A percentile compares a stretch with the other conserved stretches of the same genome.
phyloP scores from a whole-genome alignment of 1,140 invertebrate genomes.

The Calliopsis andreniformis region DNA sequence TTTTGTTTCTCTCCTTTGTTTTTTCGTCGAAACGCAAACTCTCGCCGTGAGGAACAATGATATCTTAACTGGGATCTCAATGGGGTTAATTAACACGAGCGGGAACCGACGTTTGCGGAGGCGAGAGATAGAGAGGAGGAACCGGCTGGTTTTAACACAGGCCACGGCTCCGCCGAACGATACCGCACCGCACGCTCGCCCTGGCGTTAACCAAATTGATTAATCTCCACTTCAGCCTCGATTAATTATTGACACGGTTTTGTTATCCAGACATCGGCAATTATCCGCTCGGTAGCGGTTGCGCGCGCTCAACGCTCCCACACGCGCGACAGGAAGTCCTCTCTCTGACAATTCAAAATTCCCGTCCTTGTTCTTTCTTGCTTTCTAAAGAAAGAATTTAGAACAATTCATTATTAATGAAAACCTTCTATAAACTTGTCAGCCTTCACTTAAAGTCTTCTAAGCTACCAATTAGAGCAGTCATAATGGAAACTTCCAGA shows the following conservation, averaged over 20 bases:
- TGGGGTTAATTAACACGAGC: constrained; percentile 77
- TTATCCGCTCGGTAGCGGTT: constrained; percentile 62
- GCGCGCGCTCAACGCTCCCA: no score
- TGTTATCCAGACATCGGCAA: constrained; percentile 74
- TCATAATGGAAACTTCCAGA: no score
- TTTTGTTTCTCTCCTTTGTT: constrained; percentile 46
- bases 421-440: no score
- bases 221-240: constrained; percentile 69
- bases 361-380: no score
- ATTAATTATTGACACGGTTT: constrained; percentile 79
- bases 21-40: constrained; percentile 57
- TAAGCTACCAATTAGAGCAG: no score
- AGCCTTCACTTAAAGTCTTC: no score
- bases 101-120: constrained; percentile 51
- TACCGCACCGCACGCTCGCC: constrained; percentile 46
- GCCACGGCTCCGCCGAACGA: constrained; percentile 29
- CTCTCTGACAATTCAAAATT: neutral
- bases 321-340: neutral
- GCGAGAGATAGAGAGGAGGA: constrained; percentile 41
- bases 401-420: no score
- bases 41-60: constrained; percentile 71
- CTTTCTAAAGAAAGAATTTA: no score
- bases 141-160: constrained; percentile 35
- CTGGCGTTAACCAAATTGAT: constrained; percentile 75
- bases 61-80: constrained; percentile 77